Base-by-base conservation (phyloP, 1,140 invertebrate genomes). In the Galleria mellonella region DNA sequence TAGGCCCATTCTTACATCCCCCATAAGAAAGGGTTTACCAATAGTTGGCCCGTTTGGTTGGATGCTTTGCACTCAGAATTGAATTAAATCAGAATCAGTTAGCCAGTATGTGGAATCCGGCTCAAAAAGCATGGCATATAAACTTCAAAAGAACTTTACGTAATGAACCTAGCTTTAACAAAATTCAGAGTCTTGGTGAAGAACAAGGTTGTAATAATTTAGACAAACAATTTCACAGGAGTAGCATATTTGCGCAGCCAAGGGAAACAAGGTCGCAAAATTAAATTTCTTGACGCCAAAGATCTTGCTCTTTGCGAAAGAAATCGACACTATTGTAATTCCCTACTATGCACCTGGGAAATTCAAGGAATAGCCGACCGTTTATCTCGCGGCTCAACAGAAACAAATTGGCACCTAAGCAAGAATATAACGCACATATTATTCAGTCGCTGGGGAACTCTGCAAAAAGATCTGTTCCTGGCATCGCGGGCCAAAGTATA, bases 321-420 rank as follows among this genome's bases (percentile, higher is more conserved):
- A 10, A 4, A 9, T 33, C 5, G 9, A 10, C 12, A 33, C 7
- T 4, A 10, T 9, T 2, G 2, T 43, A 8, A 11, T 43, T 23
- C 30, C 41, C n/a, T 33, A 23, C 9, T 43, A 43, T 27, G 15
- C 61, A 3, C 51, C 51, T 2, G 51, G 51, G 3, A 30, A 14
- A 17, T 54, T 29, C 51, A 54, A 54, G 13, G 10, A 6, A 13
- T 32, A 13, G 44, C 51, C 15, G 42, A 72, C 41, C 14, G 59
- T 4, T 40, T 67, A 9, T 72, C 63, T 43, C 11, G 23, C 4
- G 2, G 1, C 50, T 56, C 17, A 6, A 23, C 17, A 23, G 17
- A 23, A 2, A 53, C 62, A 33, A 64, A 72, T 13, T 69, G 62
- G 62, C 62, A 69, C 27, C 37, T 69, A 0, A 23, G 17, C 17